phyloP scores from a whole-genome alignment of 2,888 invertebrate species.

The Molorchus minor region DNA sequence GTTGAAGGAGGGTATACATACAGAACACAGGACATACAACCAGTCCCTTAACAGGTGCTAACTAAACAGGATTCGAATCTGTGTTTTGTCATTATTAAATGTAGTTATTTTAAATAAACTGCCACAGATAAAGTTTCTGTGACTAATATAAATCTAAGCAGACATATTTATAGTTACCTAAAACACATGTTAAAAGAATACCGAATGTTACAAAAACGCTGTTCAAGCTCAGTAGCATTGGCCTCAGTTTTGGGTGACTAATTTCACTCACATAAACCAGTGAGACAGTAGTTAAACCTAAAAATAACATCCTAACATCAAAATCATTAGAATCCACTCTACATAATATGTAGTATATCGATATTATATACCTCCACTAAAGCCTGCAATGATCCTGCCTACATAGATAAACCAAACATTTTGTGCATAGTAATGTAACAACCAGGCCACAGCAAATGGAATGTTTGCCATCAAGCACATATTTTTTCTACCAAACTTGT shows the following conservation, averaged over 20 bases:
- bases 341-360: too few species aligned
- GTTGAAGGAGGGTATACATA: too few species aligned
- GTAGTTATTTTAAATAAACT: too few species aligned
- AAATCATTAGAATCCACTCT: too few species aligned
- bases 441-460: constrained; percentile 65
- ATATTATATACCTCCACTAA: constrained; percentile 60
- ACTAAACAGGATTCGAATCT: too few species aligned
- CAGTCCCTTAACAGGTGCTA: too few species aligned
- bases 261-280: constrained; percentile 70
- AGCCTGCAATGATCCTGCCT: constrained; percentile 66
- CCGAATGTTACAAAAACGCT: constrained; percentile 69
- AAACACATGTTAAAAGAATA: constrained; percentile 65
- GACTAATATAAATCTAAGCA: neutral
- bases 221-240: constrained; percentile 67
- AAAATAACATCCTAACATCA: constrained; percentile 24
- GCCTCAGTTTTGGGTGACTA: constrained; percentile 65
- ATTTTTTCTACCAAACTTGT: constrained; percentile 65
- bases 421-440: constrained; percentile 61
- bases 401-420: constrained; percentile 63
- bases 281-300: constrained; percentile 66
- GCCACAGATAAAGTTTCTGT: too few species aligned
- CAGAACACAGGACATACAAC: too few species aligned
- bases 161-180: constrained; percentile 53
- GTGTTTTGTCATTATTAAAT: too few species aligned
- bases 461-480: constrained; percentile 62